phyloP scores from a whole-genome alignment of 2,888 invertebrate species.

The Thyatira batis region DNA sequence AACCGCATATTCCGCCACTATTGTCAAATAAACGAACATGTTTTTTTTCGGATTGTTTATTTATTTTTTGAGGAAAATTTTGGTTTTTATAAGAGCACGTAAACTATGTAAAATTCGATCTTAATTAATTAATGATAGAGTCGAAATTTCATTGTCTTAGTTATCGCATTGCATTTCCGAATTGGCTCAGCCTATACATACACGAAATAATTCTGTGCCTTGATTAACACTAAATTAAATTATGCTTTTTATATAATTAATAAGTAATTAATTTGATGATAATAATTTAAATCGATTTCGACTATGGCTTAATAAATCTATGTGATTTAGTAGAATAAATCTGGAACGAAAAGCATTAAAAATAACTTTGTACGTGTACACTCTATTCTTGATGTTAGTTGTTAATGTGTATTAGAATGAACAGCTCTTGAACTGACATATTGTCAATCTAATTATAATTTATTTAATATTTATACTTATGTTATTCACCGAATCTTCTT shows the following conservation, averaged over 20 bases:
- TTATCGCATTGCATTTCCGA: neutral
- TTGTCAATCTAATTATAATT: no score
- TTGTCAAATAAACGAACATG: neutral
- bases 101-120: neutral
- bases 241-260: neutral
- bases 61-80: neutral
- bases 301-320: no score
- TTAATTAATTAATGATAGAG: neutral
- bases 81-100: neutral
- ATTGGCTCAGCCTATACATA: neutral
- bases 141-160: neutral
- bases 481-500: conserved; percentile 29
- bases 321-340: no score
- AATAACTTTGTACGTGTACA: no score
- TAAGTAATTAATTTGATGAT: neutral
- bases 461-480: neutral
- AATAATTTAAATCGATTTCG: neutral
- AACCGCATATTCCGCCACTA: neutral
- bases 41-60: neutral
- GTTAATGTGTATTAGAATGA: no score
- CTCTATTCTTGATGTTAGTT: no score
- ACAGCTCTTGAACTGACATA: no score
- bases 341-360: no score
- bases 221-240: neutral
- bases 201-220: neutral